Conservation (phyloP, 2,113 vertebrate genomes). For the Myotis brandtii region DNA sequence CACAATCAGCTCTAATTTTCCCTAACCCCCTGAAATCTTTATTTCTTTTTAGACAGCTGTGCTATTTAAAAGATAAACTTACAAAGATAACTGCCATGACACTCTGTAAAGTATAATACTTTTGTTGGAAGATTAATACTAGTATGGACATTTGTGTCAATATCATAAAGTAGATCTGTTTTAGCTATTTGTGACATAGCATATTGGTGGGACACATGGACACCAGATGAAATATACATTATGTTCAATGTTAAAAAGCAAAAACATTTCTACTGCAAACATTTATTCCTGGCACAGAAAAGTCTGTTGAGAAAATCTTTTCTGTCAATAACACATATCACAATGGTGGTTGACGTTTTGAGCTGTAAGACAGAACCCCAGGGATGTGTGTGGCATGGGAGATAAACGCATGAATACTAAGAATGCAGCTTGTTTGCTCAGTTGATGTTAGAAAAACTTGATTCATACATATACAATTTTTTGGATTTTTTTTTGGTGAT, state of each 20-base stretch:
- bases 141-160: not conserved
- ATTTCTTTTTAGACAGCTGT: not conserved
- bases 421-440: not conserved
- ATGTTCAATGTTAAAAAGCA: not conserved
- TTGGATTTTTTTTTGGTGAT: slow-evolving; percentile 14
- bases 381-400: not conserved
- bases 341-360: slow-evolving; percentile 11
- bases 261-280: slow-evolving; percentile 1
- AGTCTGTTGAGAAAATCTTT: slow-evolving; percentile 15
- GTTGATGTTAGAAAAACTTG: not conserved
- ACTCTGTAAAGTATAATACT: not conserved
- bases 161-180: not conserved
- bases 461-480: slow-evolving; percentile 34
- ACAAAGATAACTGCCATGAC: not conserved
- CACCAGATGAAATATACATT: not conserved
- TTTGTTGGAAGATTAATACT: not conserved
- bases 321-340: slow-evolving; percentile 24
- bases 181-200: not conserved
- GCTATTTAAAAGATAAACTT: slow-evolving; percentile 4
- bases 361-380: slow-evolving; percentile 16
- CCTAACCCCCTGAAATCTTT: not conserved
- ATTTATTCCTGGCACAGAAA: slow-evolving; percentile 29
- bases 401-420: slow-evolving; percentile 12
- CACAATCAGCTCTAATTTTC: not conserved
- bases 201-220: not conserved